Evolutionary conservation across 2,888 invertebrate species (phyloP), one percentile per base, ranked within the genome.

Genomic region (Nycteola revayana): DNA sequence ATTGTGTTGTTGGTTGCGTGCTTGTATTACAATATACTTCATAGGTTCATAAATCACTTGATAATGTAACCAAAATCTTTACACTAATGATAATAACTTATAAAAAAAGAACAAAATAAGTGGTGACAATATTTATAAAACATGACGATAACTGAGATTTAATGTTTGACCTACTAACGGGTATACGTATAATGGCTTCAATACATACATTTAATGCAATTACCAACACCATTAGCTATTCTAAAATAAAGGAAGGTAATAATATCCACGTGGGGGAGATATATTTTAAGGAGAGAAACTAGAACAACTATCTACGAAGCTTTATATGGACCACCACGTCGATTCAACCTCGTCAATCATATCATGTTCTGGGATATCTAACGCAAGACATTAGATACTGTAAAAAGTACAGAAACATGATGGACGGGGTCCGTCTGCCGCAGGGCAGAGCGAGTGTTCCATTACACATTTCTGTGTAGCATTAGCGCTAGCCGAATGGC

Each of bases 401-500:
- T 62, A 70, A 70, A 69, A 71, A 66, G 53, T 55, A 61, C 51
- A 65, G 49, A 44, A 58, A 49, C 51, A 50, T 43, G 46, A 50
- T 45, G 42, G 55, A 60, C 44, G 67, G 61, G 44, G 61, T 14
- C 14, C 5, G 65, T 57, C 62, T 46, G 36, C 28, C 22, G 21
- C 28, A 20, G 9, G 14, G 17, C 34, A 23, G 30, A 43, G 50
- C 41, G 54, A 71, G 79, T 78, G 68, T 83, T 75, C 64, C 75
- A 76, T 82, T 82, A 71, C 79, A 62, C 36, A 54, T 65, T 83
- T 82, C 80, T 59, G 55, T 52, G 79, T 80, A 82, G 72, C 47
- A 74, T 77, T 78, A 76, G 66, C 66, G 62, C 62, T 75, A 61
- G 60, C 39, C 64, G 76, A 73, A 51, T 65, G 70, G 61, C 56